Conservation (phyloP, 2,113 vertebrate species). For the Oxygymnocypris stewartii region DNA sequence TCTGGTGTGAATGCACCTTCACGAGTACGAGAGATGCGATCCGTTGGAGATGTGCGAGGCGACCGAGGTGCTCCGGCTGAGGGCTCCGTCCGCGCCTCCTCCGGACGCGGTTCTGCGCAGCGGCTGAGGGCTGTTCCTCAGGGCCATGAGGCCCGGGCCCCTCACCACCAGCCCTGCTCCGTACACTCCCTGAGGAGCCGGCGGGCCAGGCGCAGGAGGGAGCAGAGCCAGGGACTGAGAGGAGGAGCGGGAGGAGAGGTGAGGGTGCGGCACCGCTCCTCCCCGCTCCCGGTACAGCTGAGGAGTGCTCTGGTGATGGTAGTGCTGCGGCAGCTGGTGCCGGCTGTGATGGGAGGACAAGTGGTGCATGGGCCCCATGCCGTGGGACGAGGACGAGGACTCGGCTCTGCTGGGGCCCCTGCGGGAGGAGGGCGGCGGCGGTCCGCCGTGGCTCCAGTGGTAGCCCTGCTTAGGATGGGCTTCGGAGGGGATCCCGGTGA, state of each 20-base stretch:
- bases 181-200: conserved; percentile 75
- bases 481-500: conserved; percentile 85
- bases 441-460: conserved; percentile 87
- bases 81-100: conserved; percentile 74
- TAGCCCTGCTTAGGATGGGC: conserved; percentile 87
- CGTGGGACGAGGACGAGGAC: conserved; percentile 64
- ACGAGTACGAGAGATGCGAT: conserved; percentile 90
- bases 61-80: conserved; percentile 90
- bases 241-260: conserved; percentile 75
- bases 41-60: conserved; percentile 92
- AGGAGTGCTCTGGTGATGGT: conserved; percentile 81
- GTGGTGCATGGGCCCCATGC: conserved; percentile 68
- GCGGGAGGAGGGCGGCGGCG: conserved; percentile 72
- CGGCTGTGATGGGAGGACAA: conserved; percentile 71
- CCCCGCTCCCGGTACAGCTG: conserved; percentile 77
- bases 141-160: conserved; percentile 79
- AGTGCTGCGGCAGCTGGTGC: conserved; percentile 76
- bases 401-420: conserved; percentile 78
- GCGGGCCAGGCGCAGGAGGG: conserved; percentile 56
- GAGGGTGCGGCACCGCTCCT: conserved; percentile 67
- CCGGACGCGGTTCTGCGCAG: conserved; percentile 87
- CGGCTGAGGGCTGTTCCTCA: conserved; percentile 90
- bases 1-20: too few relatives aligned
- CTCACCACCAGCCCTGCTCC: conserved; percentile 71
- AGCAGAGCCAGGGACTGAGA: conserved; percentile 62